These are phyloP conservation scores for Malthinus flaveolus DNA, from an alignment of 2,888 invertebrate species.

Conservation along the genomic window DNA sequence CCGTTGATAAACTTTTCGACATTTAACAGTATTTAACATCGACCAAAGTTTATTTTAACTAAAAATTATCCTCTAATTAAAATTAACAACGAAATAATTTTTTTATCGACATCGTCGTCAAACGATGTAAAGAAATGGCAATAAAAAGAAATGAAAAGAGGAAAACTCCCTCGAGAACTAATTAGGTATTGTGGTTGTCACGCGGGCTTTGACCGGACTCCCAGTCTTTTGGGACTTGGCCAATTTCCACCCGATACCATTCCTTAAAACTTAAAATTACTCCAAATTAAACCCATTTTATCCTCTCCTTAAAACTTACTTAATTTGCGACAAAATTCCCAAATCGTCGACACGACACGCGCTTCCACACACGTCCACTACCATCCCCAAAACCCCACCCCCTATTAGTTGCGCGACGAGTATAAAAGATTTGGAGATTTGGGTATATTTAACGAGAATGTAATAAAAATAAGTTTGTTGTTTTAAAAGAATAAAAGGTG, in stretches of 20 bases:
- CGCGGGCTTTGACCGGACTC: slow-evolving; percentile 37
- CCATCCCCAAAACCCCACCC: too few species aligned
- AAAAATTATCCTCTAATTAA: not conserved
- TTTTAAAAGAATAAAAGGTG: slow-evolving; percentile 31
- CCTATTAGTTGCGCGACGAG: too few species aligned
- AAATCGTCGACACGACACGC: too few species aligned
- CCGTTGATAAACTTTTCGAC: slow-evolving; percentile 2
- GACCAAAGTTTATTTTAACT: not conserved
- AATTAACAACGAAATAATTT: not conserved
- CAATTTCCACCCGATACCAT: slow-evolving; percentile 28
- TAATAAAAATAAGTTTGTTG: slow-evolving; percentile 25
- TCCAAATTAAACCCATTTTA: too few species aligned
- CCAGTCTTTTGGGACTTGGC: slow-evolving; percentile 30
- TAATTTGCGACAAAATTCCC: too few species aligned
- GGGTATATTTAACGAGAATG: slow-evolving; percentile 2
- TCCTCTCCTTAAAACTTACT: too few species aligned
- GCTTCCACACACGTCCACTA: too few species aligned
- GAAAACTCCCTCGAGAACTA: slow-evolving; percentile 37
- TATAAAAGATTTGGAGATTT: too few species aligned
- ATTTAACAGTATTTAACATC: not conserved
- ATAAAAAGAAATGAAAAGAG: slow-evolving; percentile 34
- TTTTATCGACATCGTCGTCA: slow-evolving; percentile 28
- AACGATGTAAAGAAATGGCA: slow-evolving; percentile 30
- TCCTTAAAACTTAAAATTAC: not conserved
- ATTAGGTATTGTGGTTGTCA: slow-evolving; percentile 41